Evolutionary conservation across 2,113 vertebrate species (phyloP), one percentile per base, ranked within the genome.

Genomic region (Stercorarius parasiticus): DNA sequence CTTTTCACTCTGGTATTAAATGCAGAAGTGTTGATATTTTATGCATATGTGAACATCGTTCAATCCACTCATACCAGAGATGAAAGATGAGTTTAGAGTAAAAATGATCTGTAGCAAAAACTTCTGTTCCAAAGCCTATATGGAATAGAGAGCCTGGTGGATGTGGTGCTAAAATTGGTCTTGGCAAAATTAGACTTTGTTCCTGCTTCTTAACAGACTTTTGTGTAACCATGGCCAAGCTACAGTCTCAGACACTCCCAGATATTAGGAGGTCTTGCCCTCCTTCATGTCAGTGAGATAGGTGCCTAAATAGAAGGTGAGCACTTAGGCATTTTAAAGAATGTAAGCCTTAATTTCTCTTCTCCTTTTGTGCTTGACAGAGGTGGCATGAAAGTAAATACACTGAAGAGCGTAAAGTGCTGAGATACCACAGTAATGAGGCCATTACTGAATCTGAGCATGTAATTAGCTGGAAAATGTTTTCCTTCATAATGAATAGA

Each of bases 401-500:
- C 59, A 74, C 64, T 88, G 82, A 92, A 90, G 88, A 88, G 82
- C 2, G 3, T 42, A 34, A 85, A 88, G 86, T 81, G 92, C 96
- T 96, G 95, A 95, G 82, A 88, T 92, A 86, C 86, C 83, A 30
- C 47, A 4, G 42, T 97, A 95, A 97, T 92, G 95, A 97, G 92
- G 85, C 95, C 76, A 92, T 96, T 96, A 97, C 88, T 70, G 93
- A 86, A 88, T 71, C 85, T 70, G 92, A 93, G 90, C 92, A 70
- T 93, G 79, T 96, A 95, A 96, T 97, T 95, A 96, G 88, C 80
- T 74, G 59, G 90, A 94, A 97, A 97, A 86, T 95, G 67, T 94
- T 97, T 97, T 92, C 79, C 67, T 92, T 93, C 64, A 14, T 83
- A 95, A 93, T 86, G 85, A 97, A 92, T 93, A 92, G 85, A 94